Percentiles rank a stretch among this genome's conserved stretches.
phyloP scores from a whole-genome alignment of 2,888 invertebrate genomes.

The Sicus ferrugineus region DNA sequence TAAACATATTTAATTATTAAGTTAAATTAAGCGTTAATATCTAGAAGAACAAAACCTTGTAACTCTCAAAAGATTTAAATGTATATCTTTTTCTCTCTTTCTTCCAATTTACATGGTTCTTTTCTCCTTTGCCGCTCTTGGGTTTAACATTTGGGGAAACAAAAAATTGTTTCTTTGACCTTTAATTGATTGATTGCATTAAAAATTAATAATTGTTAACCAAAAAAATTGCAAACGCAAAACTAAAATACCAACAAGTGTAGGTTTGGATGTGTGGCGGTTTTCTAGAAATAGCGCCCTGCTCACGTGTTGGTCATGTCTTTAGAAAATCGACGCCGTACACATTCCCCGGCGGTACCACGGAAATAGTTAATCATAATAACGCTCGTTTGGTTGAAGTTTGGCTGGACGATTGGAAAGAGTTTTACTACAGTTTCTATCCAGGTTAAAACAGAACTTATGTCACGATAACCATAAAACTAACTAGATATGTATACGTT shows the following conservation, averaged over 20 bases:
- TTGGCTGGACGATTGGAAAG: constrained; percentile 99
- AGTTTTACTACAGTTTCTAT: constrained; percentile 98
- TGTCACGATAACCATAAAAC: background rate
- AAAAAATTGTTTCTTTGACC: background rate
- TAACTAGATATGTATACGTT: background rate
- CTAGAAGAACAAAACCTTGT: background rate
- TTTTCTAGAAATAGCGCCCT: constrained; percentile 90
- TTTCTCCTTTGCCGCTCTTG: background rate
- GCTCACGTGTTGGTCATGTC: constrained; percentile 95
- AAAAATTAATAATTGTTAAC: background rate
- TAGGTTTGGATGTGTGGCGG: constrained; percentile 99
- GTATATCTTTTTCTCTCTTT: background rate
- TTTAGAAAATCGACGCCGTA: constrained; percentile 98
- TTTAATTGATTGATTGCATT: background rate
- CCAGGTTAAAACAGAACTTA: constrained; percentile 74
- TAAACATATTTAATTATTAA: too few relatives aligned
- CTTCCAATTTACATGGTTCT: background rate
- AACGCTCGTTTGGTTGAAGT: constrained; percentile 98
- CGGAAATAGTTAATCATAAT: constrained; percentile 98
- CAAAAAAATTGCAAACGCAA: constrained; percentile 8
- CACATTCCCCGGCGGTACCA: constrained; percentile 97
- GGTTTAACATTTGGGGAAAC: background rate
- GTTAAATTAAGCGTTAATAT: too few relatives aligned
- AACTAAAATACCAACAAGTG: background rate
- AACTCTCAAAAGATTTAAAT: background rate